Percentiles rank a stretch among this genome's conserved stretches.
Evolutionary conservation across 2,888 invertebrate species (phyloP).

Genomic region (Octonoba sinensis): DNA sequence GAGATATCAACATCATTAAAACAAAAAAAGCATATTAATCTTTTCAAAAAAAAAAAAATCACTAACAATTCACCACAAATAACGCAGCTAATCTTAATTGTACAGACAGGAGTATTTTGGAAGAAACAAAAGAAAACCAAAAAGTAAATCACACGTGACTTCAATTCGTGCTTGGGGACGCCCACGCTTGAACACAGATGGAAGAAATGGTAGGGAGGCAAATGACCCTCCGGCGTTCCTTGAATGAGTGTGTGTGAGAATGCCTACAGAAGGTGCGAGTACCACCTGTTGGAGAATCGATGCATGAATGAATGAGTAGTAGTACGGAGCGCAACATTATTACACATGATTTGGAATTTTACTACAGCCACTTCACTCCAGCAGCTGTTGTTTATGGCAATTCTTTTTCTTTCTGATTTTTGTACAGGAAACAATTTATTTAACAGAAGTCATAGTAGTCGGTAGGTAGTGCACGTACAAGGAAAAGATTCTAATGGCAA

Average conservation of each 20-base stretch:
- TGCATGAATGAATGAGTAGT: constrained; percentile 47
- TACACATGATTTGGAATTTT: constrained; percentile 21
- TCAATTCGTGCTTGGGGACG: constrained; percentile 9
- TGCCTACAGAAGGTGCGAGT: constrained; percentile 25
- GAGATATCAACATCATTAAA: not conserved
- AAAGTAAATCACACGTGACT: constrained; percentile 35
- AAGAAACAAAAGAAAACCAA: constrained; percentile 8
- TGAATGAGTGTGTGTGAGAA: not conserved
- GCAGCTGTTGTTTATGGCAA: no score
- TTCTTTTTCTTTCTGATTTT: no score
- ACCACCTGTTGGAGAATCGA: constrained; percentile 10
- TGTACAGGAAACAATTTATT: no score
- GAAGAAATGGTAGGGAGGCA: constrained; percentile 3
- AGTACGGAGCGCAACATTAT: constrained; percentile 3
- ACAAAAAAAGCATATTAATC: not conserved
- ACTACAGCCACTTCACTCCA: constrained; percentile 16
- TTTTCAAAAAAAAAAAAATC: not conserved
- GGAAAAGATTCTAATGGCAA: no score
- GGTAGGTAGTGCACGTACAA: no score
- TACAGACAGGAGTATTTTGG: constrained; percentile 22
- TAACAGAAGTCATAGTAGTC: no score
- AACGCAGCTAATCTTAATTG: constrained; percentile 18
- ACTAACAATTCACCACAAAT: not conserved
- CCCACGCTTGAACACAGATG: constrained; percentile 22
- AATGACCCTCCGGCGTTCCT: not conserved